These are phyloP conservation scores for Forficula auricularia DNA, from an alignment of 1,140 invertebrate species.

Conservation along the genomic window DNA sequence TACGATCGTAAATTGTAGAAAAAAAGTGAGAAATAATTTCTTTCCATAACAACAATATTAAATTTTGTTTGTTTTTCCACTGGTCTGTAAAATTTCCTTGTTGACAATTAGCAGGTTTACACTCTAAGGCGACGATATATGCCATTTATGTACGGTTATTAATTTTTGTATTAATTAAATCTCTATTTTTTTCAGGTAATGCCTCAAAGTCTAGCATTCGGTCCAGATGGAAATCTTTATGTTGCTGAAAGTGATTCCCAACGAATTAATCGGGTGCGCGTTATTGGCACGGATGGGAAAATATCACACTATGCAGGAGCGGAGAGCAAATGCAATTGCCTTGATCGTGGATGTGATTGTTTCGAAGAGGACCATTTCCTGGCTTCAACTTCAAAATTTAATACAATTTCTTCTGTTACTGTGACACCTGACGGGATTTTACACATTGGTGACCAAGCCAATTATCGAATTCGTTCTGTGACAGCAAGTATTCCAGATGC, in stretches of 20 bases:
- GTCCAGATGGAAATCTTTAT: conserved; percentile 82
- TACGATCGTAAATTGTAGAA: no score
- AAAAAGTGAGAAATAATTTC: no score
- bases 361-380: conserved; percentile 80
- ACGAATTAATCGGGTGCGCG: conserved; percentile 70
- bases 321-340: conserved; percentile 87
- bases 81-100: no score
- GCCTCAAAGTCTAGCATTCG: conserved; percentile 86
- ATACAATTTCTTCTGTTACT: conserved; percentile 80
- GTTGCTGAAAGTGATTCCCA: conserved; percentile 91
- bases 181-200: conserved; percentile 35
- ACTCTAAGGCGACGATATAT: no score
- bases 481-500: conserved; percentile 76
- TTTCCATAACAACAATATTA: no score
- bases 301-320: conserved; percentile 82
- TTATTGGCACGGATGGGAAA: conserved; percentile 79
- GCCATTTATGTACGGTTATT: no score
- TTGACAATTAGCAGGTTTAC: no score
- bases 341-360: conserved; percentile 77
- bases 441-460: conserved; percentile 86
- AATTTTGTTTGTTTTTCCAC: no score
- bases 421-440: conserved; percentile 87
- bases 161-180: no score
- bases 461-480: conserved; percentile 34
- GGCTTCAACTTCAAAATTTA: conserved; percentile 82